Conservation (phyloP, 2,113 vertebrate genomes). For the Pteruthius melanotis region DNA sequence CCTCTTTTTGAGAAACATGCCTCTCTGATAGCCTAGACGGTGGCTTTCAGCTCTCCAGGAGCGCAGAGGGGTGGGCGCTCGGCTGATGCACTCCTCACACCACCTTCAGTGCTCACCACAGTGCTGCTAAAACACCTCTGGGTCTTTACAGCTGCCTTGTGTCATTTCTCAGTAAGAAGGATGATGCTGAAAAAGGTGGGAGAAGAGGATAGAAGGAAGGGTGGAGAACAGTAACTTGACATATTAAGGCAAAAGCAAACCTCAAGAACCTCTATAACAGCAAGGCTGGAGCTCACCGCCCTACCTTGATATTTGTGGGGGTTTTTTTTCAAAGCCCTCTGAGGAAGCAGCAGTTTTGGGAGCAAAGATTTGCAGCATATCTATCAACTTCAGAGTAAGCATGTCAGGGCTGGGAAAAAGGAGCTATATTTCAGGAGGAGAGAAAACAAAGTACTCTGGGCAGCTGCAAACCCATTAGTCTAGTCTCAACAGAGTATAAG, state of each 20-base stretch:
- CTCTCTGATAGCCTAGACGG: neutral
- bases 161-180: neutral
- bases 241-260: neutral
- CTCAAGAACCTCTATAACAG: neutral
- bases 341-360: neutral
- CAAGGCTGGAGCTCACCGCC: neutral
- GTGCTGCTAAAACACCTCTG: neutral
- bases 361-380: slow-evolving; percentile 42
- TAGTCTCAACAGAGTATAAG: slow-evolving; percentile 50
- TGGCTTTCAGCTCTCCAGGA: neutral
- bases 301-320: neutral
- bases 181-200: neutral
- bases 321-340: neutral
- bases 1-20: neutral
- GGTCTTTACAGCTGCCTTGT: neutral
- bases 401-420: slow-evolving; percentile 5
- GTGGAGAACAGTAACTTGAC: neutral
- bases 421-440: slow-evolving; percentile 58
- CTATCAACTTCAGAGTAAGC: slow-evolving; percentile 47
- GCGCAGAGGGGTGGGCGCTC: neutral
- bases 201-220: neutral
- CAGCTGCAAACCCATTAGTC: slow-evolving; percentile 56
- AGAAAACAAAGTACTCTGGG: slow-evolving; percentile 48
- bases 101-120: neutral
- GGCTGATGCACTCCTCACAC: neutral